Percentiles rank a stretch among this genome's conserved stretches.
Evolutionary conservation across 1,140 invertebrate species (phyloP).

Genomic region (Ips typographus): DNA sequence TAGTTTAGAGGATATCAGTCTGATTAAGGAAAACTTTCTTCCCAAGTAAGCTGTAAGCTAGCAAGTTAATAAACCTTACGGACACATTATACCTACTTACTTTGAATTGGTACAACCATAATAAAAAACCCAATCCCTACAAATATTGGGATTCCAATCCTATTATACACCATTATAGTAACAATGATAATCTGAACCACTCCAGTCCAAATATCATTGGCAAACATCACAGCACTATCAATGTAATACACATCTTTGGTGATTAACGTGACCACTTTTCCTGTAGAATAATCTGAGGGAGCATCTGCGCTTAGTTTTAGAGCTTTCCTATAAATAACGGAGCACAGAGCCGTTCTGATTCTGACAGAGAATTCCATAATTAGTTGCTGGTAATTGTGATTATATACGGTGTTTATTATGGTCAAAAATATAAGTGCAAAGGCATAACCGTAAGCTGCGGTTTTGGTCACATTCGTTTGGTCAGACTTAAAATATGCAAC

Average conservation of each 20-base stretch:
- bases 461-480: slow-evolving; percentile 52
- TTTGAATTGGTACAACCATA: slow-evolving; percentile 81
- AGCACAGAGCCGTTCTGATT: slow-evolving; percentile 74
- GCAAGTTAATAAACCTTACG: background rate
- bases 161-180: slow-evolving; percentile 72
- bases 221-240: slow-evolving; percentile 66
- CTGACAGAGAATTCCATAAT: slow-evolving; percentile 74
- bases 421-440: slow-evolving; percentile 58
- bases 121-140: slow-evolving; percentile 78
- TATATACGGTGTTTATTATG: slow-evolving; percentile 53
- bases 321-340: slow-evolving; percentile 81
- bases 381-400: slow-evolving; percentile 77
- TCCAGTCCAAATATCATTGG: slow-evolving; percentile 80
- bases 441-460: slow-evolving; percentile 67
- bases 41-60: slow-evolving; percentile 40
- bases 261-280: slow-evolving; percentile 89
- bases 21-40: slow-evolving; percentile 30
- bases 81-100: slow-evolving; percentile 51
- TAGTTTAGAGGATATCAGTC: slow-evolving; percentile 39
- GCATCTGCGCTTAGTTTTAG: slow-evolving; percentile 68
- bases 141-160: slow-evolving; percentile 73
- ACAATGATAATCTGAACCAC: slow-evolving; percentile 77
- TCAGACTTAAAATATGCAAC: slow-evolving; percentile 66
- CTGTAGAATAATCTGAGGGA: slow-evolving; percentile 74
- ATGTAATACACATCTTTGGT: slow-evolving; percentile 84